Base-by-base conservation (phyloP, 1,140 invertebrate species). In the Ceratina japonica region DNA sequence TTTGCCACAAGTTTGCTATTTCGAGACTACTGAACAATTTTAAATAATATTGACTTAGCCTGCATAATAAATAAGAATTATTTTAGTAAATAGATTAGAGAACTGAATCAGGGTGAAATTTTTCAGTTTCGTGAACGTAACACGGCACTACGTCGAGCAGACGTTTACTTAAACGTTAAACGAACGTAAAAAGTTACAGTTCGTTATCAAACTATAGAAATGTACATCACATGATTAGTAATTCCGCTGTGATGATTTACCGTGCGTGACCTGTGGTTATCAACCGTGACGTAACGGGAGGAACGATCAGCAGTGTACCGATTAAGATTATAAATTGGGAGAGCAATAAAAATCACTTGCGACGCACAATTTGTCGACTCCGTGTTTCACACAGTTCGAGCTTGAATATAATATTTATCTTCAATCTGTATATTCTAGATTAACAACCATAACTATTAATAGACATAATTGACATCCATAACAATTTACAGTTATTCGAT, bases 261-360 rank as follows among this genome's bases (percentile, higher is more conserved):
- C 3, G n/a, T 62, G 51, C 49, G 63, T 71, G 76, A 82, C 63
- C 75, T 74, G 31, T 70, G 52, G 70, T 58, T 79, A 79, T 79
- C 70, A 5, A 22, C 15, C 13, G 31, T 65, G 76, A 59, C 76
- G 37, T 65, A 79, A 79, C 15, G 13, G 3, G 49, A 62, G 72
- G 54, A 54, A 27, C 44, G 52, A 51, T 63, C 54, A 27, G 7
- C 31, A 27, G 13, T 16, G 27, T n/a, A 63, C n/a, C 16, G 44
- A 59, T 51, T 63, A 65, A 10, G 44, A 59, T 51, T 63, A 65
- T 4, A 64, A 74, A 79, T 51, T 58, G 51, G 20, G 2, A 24
- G n/a, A 74, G 8, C 5, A 59, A 64, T 65, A 65, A 64, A 79
- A 49, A 8, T 27, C 22, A 18, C 18, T 72, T 64, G 18, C 10